Conservation (phyloP, 2,113 vertebrate species). For the Nerophis lumbriciformis region DNA sequence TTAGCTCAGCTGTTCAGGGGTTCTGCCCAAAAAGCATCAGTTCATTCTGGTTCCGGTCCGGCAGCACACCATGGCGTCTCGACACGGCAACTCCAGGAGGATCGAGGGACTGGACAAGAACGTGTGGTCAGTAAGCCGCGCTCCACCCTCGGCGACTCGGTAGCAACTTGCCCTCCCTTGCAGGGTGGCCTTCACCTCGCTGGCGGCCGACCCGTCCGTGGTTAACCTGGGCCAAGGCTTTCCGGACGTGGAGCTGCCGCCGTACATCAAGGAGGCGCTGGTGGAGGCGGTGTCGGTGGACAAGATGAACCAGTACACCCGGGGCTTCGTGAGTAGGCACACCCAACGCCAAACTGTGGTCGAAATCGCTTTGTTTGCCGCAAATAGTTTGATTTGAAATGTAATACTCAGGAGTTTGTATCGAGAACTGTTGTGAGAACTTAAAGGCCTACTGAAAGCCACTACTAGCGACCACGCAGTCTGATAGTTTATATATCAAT, state of each 20-base stretch:
- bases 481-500: too few relatives aligned
- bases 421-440: too few relatives aligned
- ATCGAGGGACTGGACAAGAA: slow-evolving; percentile 91
- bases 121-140: slow-evolving; percentile 78
- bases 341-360: too few relatives aligned
- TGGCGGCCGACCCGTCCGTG: slow-evolving; percentile 84
- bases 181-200: slow-evolving; percentile 86
- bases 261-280: slow-evolving; percentile 83
- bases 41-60: slow-evolving; percentile 19
- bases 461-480: too few relatives aligned
- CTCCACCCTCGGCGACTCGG: too few relatives aligned
- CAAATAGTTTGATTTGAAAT: too few relatives aligned
- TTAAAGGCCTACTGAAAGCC: too few relatives aligned
- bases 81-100: slow-evolving; percentile 82
- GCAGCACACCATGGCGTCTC: slow-evolving; percentile 73
- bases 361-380: too few relatives aligned
- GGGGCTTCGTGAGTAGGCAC: slow-evolving; percentile 83
- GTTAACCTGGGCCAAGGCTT: slow-evolving; percentile 91
- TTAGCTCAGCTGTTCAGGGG: neutral
- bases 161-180: neutral
- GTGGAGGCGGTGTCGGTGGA: slow-evolving; percentile 76
- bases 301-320: slow-evolving; percentile 88
- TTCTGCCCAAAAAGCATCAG: neutral
- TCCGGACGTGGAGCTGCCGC: slow-evolving; percentile 87
- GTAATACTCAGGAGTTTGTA: too few relatives aligned